Evolutionary conservation across 2,797 vertebrate genomes (phyloP), one percentile per base, ranked within the genome.

Genomic region (Halcyon smyrnensis): DNA sequence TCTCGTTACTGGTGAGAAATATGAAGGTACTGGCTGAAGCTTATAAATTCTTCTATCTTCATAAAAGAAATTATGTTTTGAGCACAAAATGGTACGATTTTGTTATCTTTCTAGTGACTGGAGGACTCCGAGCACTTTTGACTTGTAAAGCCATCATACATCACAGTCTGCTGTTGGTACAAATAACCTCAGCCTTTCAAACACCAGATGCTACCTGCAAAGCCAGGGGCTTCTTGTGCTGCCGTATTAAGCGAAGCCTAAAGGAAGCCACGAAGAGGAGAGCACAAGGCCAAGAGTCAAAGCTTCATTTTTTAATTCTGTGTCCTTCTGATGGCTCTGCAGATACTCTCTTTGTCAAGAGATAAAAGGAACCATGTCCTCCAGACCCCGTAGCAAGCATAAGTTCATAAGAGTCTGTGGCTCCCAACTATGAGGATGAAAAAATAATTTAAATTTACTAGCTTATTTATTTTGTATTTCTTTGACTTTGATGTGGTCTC

Each of bases 281-380:
- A 71, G n/a, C 20, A 30, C 0, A 0, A 67, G 18, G 30, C 51
- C 1, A 4, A 79, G 2, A 80, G 32, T 43, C 75, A 77, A 68
- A 85, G 28, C 48, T 64, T 74, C 13, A 3, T 32, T 41, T 74
- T 74, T 80, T 77, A 30, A 10, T 56, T 45, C 39, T 45, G 9
- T 1, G 4, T 54, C 43, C 21, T n/a, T 84, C 56, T 51, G 37
- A 50, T 0, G 2, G 16, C 56, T 89, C 80, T 80, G 64, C 36
- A 92, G 54, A 80, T 50, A 56, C 0, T 24, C 43, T 51, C 36
- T 75, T 64, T 11, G 64, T 34, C 14, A 9, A 84, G 69, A 93
- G 50, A 11, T 12, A 39, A 71, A 60, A 75, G 25, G 30, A 88
- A 57, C 12, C 0, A 7, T 24, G 59, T 82, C 21, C 48, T 71